Evolutionary conservation across 2,113 vertebrate species (phyloP), one percentile per base, ranked within the genome.

Genomic region (Esox niger): DNA sequence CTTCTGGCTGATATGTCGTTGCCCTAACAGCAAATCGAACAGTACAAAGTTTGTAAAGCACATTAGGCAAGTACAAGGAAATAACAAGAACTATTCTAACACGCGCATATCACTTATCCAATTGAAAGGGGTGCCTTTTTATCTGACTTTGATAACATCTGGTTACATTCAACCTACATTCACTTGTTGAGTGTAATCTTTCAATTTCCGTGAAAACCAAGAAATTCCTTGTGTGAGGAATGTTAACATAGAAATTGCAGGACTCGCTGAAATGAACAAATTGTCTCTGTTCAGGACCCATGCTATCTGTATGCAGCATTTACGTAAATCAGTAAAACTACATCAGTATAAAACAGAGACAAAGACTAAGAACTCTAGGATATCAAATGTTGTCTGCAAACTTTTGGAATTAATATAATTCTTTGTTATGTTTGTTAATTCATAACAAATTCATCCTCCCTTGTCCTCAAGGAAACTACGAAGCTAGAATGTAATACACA

Each of bases 391-490:
- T 70, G 69, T 56, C 69, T 71, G 38, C 38, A 82, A 87, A 43
- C 15, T 10, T 43, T 43, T 43, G 1, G 81, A 87, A 89, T 88
- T 85, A 87, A 90, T 86, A 77, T 83, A 83, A 87, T 91, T 86
- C 80, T 79, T 56, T 65, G 63, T 68, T n/a, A n/a, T n/a, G n/a
- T n/a, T n/a, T n/a, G n/a, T 76, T 71, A 20, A 64, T 2, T 52
- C 20, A 52, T 49, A 32, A 62, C 33, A 74, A 77, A n/a, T n/a
- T n/a, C n/a, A n/a, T 67, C 25, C 55, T 60, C 25, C 49, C 25
- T 66, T 43, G 3, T 43, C 3, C 15, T 43, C 17, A 43, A 43
- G 38, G 38, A 43, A 13, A 62, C 60, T 30, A 58, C 21, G 7
- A 52, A 52, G n/a, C 17, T 52, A 15, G 5, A 52, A 52, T 52